phyloP scores from a whole-genome alignment of 2,888 invertebrate genomes.

The Conchocele bisecta region DNA sequence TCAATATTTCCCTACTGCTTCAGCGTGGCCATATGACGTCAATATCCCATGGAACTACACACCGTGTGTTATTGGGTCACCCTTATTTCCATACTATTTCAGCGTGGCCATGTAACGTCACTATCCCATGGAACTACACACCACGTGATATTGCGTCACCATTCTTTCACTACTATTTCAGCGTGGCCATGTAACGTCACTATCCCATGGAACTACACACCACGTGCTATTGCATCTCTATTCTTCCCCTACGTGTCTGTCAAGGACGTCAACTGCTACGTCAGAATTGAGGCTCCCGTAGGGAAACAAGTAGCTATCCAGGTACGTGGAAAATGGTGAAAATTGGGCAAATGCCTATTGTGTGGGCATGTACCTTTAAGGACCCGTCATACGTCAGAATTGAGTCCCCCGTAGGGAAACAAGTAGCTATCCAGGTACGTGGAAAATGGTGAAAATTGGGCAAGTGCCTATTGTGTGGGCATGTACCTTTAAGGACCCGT shows the following conservation, averaged over 20 bases:
- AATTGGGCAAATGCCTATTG: too few relatives aligned
- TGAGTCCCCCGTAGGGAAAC: conserved; percentile 55
- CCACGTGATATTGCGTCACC: not conserved
- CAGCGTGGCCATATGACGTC: not conserved
- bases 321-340: too few relatives aligned
- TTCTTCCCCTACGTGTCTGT: conserved; percentile 60
- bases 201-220: conserved; percentile 58
- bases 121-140: conserved; percentile 58
- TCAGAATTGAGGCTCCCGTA: conserved; percentile 53
- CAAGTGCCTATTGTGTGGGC: too few relatives aligned
- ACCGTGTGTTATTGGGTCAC: not conserved
- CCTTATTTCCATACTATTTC: too few relatives aligned
- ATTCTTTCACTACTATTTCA: conserved; percentile 56
- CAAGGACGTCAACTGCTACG: conserved; percentile 50
- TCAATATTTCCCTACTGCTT: too few relatives aligned
- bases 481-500: too few relatives aligned
- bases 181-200: conserved; percentile 66
- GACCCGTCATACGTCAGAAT: conserved; percentile 47
- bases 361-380: too few relatives aligned
- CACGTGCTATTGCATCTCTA: conserved; percentile 57
- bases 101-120: conserved; percentile 65
- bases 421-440: conserved; percentile 48
- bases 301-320: conserved; percentile 53
- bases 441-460: too few relatives aligned
- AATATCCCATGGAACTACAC: not conserved